Evolutionary conservation across 2,888 invertebrate species (phyloP), one percentile per base, ranked within the genome.

Genomic region (Sarcophaga caerulescens): DNA sequence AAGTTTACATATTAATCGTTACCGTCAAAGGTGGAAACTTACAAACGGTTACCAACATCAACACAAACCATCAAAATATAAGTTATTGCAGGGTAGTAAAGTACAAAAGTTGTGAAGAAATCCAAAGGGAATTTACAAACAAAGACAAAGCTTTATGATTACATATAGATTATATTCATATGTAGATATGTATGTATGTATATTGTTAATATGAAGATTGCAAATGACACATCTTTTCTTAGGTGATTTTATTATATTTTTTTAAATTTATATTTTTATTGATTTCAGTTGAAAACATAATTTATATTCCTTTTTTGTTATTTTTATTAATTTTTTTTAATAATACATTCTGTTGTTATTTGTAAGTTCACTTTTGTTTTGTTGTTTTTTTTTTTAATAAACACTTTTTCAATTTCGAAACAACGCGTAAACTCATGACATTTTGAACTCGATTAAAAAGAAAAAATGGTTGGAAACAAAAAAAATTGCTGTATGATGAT

Each of bases 371-470:
- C 11, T 17, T 35, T n/a, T 44, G 44, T 44, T 25, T 70, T 79
- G 6, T 6, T 25, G 0, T 4, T 25, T 25, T 35, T 35, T 35
- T 35, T 35, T 35, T 35, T 35, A 6, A 35, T 35, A 8, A 35
- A 35, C 35, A 35, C 35, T 83, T 78, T 73, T 59, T 71, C 19
- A 25, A 60, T 59, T 71, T 76, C n/a, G 44, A 76, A 75, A 71
- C 76, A 63, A 68, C 80, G 78, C 73, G 21, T 60, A 74, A 69
- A 77, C 70, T 74, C 52, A 66, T 77, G 77, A 74, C 83, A 69
- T 81, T 71, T 69, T 85, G 76, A 83, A 85, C 82, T 83, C 76
- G 82, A 77, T 65, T 75, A 70, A 65, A 70, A 57, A 79, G 25
- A 52, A 65, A 21, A 35, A 2, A 35, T 35, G 35, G 35, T 35